phyloP scores from a whole-genome alignment of 2,797 vertebrate genomes.

The Tadarida brasiliensis region DNA sequence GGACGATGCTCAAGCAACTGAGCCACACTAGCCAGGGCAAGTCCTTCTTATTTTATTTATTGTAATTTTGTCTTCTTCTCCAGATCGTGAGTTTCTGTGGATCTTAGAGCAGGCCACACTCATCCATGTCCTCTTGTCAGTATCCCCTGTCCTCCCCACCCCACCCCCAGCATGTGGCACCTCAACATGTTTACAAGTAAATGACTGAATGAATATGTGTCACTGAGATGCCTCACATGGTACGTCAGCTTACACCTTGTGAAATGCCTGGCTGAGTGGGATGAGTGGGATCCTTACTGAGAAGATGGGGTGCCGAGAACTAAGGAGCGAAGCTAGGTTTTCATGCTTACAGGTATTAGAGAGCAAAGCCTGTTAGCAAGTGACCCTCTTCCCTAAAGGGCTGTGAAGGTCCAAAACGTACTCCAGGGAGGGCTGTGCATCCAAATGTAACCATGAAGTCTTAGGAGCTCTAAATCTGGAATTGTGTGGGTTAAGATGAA shows the following conservation, averaged over 20 bases:
- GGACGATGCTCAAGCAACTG: not conserved
- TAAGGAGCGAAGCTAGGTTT: not conserved
- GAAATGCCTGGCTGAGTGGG: not conserved
- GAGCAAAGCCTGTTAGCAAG: not conserved
- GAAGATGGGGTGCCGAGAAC: not conserved
- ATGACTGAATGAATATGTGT: not conserved
- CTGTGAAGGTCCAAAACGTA: not conserved
- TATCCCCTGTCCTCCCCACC: not conserved
- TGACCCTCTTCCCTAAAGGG: not conserved
- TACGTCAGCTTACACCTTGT: not conserved
- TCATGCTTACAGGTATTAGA: not conserved
- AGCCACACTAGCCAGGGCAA: not conserved
- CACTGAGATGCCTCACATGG: rapidly evolving
- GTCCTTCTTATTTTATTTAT: not conserved
- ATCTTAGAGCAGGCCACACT: not conserved
- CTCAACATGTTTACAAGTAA: not conserved
- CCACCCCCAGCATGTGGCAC: rapidly evolving
- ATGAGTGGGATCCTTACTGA: not conserved
- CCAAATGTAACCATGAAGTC: not conserved
- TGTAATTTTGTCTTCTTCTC: not conserved
- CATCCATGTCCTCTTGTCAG: not conserved
- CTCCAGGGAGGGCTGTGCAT: not conserved
- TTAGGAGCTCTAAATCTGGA: not conserved
- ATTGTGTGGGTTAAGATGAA: not conserved
- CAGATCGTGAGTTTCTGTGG: not conserved